A percentile compares a stretch with the other conserved stretches of the same genome.
Evolutionary conservation across 2,113 vertebrate species (phyloP).

Genomic region (Mastomys coucha): DNA sequence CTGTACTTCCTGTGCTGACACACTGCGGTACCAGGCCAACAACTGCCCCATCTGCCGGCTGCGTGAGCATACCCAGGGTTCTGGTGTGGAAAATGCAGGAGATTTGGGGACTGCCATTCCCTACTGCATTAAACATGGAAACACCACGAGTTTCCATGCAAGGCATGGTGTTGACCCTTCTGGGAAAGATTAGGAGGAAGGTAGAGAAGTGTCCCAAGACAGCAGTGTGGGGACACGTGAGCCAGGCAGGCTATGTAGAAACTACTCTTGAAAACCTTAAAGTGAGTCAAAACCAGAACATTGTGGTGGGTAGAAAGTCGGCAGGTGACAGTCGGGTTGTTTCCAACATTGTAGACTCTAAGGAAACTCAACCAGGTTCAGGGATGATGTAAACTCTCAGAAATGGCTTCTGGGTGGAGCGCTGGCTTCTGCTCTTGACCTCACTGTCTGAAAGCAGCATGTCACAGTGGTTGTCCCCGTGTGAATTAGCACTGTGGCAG

Average conservation of each 20-base stretch:
- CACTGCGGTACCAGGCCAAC: constrained; percentile 97
- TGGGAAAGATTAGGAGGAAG: not conserved
- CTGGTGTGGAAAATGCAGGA: not conserved
- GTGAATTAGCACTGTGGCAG: not conserved
- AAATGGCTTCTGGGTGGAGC: not conserved
- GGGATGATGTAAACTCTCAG: not conserved
- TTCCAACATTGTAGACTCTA: not conserved
- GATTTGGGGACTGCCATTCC: not conserved
- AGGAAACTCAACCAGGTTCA: not conserved
- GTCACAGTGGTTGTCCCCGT: not conserved
- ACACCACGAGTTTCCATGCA: rapidly evolving
- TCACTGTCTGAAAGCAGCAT: not conserved
- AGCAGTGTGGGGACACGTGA: not conserved
- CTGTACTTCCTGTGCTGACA: constrained; percentile 96
- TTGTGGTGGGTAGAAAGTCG: not conserved
- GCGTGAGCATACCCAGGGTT: constrained; percentile 86
- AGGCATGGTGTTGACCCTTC: not conserved
- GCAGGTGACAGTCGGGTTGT: not conserved
- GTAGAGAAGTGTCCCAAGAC: too few relatives aligned
- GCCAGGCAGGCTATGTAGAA: not conserved
- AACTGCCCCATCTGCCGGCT: constrained; percentile 99
- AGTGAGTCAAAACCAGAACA: not conserved
- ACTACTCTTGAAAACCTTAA: not conserved
- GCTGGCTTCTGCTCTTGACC: not conserved
- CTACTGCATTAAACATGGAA: not conserved